These are phyloP conservation scores for Danionella cerebrum DNA, from an alignment of 2,113 vertebrate species.

Conservation along the genomic window DNA sequence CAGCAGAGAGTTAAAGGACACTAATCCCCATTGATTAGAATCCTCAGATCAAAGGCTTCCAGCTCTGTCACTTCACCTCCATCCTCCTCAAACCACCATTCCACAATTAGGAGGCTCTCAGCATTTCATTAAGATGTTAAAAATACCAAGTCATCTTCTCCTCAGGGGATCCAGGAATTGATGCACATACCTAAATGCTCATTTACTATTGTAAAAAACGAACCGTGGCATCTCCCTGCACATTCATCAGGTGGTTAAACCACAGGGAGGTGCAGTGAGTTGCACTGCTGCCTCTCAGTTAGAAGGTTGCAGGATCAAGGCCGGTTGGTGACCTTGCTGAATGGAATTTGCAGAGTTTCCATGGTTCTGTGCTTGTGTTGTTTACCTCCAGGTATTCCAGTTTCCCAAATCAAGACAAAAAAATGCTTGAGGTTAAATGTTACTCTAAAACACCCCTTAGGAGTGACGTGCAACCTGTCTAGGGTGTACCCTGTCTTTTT, in stretches of 20 bases:
- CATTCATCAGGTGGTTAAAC: conserved; percentile 5
- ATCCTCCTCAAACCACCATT: conserved; percentile 25
- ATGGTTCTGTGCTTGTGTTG: too few species aligned
- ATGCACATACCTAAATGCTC: conserved; percentile 22
- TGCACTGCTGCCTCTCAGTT: neutral
- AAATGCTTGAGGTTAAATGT: too few species aligned
- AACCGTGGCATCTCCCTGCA: neutral
- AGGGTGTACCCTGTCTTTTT: too few species aligned
- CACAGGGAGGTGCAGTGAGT: too few species aligned
- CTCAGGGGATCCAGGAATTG: conserved; percentile 12
- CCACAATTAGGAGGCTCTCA: conserved; percentile 28
- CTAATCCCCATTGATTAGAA: conserved; percentile 65
- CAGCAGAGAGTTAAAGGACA: conserved; percentile 48
- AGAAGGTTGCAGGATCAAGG: too few species aligned
- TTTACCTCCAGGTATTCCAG: too few species aligned
- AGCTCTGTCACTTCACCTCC: conserved; percentile 47
- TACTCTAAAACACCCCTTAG: too few species aligned
- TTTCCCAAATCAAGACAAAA: too few species aligned
- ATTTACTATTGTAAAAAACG: conserved; percentile 1
- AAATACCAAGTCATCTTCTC: neutral
- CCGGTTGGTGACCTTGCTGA: too few species aligned
- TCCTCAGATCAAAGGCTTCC: conserved; percentile 59
- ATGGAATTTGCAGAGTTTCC: too few species aligned
- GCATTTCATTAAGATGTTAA: conserved; percentile 38
- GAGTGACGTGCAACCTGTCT: too few species aligned